A percentile compares a stretch with the other conserved stretches of the same genome.
Evolutionary conservation across 37 sponge, comb jelly and placozoan species (phyloP).

Genomic region (Spongilla lacustris): DNA sequence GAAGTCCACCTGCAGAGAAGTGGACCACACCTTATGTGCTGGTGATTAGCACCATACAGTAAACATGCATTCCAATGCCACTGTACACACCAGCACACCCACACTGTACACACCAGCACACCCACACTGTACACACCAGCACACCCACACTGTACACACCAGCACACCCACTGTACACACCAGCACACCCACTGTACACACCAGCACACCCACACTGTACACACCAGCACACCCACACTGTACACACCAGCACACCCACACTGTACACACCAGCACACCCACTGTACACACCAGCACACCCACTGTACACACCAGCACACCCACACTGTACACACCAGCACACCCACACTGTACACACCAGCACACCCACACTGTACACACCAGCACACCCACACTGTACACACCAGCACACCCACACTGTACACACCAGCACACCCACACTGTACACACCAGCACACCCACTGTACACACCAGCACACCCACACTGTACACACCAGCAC

Average conservation of each 20-base stretch:
- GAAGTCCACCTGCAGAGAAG: conserved; percentile 79
- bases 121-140: background rate
- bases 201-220: too few relatives aligned
- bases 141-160: background rate
- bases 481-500: conserved; percentile 4
- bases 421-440: too few relatives aligned
- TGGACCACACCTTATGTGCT: background rate
- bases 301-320: too few relatives aligned
- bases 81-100: conserved; percentile 81
- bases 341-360: background rate
- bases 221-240: too few relatives aligned
- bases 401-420: too few relatives aligned
- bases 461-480: conserved; percentile 85
- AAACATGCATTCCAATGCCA: conserved; percentile 39
- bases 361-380: background rate
- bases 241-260: background rate
- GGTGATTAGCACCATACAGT: too few relatives aligned
- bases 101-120: background rate
- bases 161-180: too few relatives aligned
- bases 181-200: too few relatives aligned
- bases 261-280: too few relatives aligned
- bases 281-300: too few relatives aligned
- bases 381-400: too few relatives aligned
- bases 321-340: too few relatives aligned
- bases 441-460: conserved; percentile 38